Percentiles rank a stretch among this genome's conserved stretches.
These are phyloP conservation scores for Diaprepes abbreviatus DNA, from an alignment of 2,888 invertebrate species.

Conservation along the genomic window DNA sequence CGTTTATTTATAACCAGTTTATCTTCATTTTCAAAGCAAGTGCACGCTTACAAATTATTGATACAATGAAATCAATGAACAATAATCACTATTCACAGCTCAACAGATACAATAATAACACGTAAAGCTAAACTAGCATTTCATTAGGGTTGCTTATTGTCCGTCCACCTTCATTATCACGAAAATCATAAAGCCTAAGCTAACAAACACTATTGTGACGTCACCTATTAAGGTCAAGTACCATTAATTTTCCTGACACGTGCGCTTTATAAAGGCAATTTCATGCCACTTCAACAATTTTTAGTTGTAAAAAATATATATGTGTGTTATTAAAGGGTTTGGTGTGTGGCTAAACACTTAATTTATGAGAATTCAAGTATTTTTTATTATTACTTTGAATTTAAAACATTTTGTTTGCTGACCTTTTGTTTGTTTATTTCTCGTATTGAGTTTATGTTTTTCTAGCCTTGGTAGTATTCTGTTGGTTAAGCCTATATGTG, in stretches of 20 bases:
- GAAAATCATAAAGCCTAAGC: slow-evolving; percentile 1
- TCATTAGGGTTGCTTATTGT: neutral
- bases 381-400: neutral
- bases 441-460: no score
- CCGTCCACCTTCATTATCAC: neutral
- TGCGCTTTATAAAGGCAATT: slow-evolving; percentile 9
- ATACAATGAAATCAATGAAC: no score
- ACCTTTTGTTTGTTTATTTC: no score
- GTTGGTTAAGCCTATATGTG: no score
- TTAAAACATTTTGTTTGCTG: no score
- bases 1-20: no score
- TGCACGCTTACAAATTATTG: no score
- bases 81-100: neutral
- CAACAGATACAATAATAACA: neutral
- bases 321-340: no score
- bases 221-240: slow-evolving; percentile 10
- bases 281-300: slow-evolving; percentile 2
- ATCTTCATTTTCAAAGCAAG: no score
- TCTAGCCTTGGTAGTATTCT: no score
- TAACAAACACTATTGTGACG: slow-evolving; percentile 12
- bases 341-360: no score
- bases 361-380: neutral
- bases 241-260: slow-evolving; percentile 14
- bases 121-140: neutral
- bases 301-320: neutral